A percentile compares a stretch with the other conserved stretches of the same genome.
These are phyloP conservation scores for Bombyx mandarina DNA, from an alignment of 1,140 invertebrate species.

Conservation along the genomic window DNA sequence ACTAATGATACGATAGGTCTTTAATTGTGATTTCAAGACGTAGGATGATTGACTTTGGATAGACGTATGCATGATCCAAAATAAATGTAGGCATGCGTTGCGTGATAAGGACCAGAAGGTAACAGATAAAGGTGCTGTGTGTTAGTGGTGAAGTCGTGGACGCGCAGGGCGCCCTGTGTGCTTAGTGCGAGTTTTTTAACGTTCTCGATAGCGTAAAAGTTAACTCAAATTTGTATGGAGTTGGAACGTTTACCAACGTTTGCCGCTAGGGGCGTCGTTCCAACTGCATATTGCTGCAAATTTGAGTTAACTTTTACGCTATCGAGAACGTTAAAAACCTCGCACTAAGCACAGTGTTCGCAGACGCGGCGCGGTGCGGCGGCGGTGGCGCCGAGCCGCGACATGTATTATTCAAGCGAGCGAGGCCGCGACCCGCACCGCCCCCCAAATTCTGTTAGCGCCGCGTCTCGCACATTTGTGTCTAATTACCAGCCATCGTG, in stretches of 20 bases:
- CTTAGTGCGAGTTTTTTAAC: too few species aligned
- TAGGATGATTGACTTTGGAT: too few species aligned
- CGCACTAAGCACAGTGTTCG: slow-evolving; percentile 24
- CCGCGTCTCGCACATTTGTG: slow-evolving; percentile 39
- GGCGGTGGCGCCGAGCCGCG: slow-evolving; percentile 18
- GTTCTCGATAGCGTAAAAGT: too few species aligned
- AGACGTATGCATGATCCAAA: too few species aligned
- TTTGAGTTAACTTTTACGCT: too few species aligned
- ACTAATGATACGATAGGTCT: too few species aligned
- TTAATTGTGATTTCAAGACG: too few species aligned
- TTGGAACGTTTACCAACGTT: too few species aligned
- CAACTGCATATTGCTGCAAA: too few species aligned
- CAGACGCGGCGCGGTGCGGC: slow-evolving; percentile 3
- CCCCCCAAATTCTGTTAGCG: slow-evolving; percentile 51
- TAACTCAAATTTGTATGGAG: too few species aligned
- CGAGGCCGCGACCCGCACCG: slow-evolving; percentile 45
- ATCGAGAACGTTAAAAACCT: neutral
- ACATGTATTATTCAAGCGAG: slow-evolving; percentile 55
- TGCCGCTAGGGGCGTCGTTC: too few species aligned
- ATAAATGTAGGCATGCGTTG: neutral
- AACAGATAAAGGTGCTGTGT: neutral
- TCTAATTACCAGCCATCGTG: slow-evolving; percentile 49
- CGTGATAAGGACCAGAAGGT: neutral
- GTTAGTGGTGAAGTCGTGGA: neutral
- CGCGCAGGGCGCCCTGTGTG: slow-evolving; percentile 12